phyloP scores from a whole-genome alignment of 2,888 invertebrate species.

The Colostygia pectinataria region DNA sequence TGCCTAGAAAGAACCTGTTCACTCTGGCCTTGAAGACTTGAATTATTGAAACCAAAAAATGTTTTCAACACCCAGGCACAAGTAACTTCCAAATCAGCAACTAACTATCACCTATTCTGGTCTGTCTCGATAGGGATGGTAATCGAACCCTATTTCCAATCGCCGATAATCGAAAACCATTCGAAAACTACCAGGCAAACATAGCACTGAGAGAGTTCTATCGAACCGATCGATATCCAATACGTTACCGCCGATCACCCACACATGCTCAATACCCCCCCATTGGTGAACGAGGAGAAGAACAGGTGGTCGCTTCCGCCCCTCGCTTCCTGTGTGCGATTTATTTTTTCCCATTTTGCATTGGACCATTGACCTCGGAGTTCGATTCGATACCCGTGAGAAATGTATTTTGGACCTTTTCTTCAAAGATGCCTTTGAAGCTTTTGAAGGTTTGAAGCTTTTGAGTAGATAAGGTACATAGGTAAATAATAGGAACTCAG shows the following conservation, averaged over 20 bases:
- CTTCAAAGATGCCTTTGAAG: not conserved
- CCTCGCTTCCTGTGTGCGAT: slow-evolving; percentile 18
- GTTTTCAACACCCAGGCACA: too few species aligned
- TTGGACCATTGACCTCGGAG: slow-evolving; percentile 15
- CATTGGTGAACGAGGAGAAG: too few species aligned
- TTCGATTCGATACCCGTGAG: slow-evolving; percentile 23
- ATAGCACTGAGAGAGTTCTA: slow-evolving; percentile 51
- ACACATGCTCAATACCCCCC: slow-evolving; percentile 19
- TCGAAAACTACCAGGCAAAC: slow-evolving; percentile 73
- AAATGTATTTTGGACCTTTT: slow-evolving; percentile 15
- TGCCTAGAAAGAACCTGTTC: too few species aligned
- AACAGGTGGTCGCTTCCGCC: slow-evolving; percentile 36
- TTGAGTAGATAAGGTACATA: too few species aligned
- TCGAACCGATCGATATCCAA: slow-evolving; percentile 71
- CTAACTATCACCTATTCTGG: slow-evolving; percentile 2
- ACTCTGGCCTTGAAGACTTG: too few species aligned
- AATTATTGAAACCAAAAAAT: too few species aligned
- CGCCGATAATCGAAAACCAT: slow-evolving; percentile 75
- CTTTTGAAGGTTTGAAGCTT: too few species aligned
- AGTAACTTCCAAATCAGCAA: not conserved
- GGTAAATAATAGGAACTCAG: too few species aligned
- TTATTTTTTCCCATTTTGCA: slow-evolving; percentile 18
- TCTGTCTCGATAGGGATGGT: slow-evolving; percentile 20
- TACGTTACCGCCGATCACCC: slow-evolving; percentile 31
- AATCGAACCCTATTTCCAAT: slow-evolving; percentile 68